phyloP scores from a whole-genome alignment of 2,113 vertebrate genomes.

The Brachirus orientalis region DNA sequence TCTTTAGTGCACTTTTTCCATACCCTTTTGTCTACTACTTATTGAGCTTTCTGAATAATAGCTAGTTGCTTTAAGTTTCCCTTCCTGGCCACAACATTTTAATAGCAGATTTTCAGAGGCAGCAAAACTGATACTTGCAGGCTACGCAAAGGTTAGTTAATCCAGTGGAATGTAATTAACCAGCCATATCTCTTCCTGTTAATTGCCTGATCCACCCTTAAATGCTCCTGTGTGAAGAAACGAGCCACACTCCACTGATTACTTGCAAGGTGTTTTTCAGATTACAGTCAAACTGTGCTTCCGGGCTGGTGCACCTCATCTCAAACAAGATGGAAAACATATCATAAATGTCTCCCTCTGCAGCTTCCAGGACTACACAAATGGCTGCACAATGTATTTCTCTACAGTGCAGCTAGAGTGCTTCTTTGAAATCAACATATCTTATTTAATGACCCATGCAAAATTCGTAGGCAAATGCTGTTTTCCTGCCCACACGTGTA shows the following conservation, averaged over 20 bases:
- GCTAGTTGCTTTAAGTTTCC: not conserved
- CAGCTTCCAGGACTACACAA: not conserved
- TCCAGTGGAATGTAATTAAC: slow-evolving; percentile 55
- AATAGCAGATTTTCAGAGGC: not conserved
- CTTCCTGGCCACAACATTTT: not conserved
- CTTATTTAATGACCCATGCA: not conserved
- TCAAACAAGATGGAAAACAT: slow-evolving; percentile 15
- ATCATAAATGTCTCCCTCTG: slow-evolving; percentile 2
- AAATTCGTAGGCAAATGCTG: not conserved
- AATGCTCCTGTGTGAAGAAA: slow-evolving; percentile 43
- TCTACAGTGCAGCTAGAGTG: not conserved
- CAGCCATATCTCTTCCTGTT: slow-evolving; percentile 42
- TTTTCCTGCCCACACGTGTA: not conserved
- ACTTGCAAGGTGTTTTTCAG: slow-evolving; percentile 45
- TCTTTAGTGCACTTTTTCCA: not conserved
- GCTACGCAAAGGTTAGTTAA: slow-evolving; percentile 49
- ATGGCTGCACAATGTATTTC: not conserved
- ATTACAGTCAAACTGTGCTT: slow-evolving; percentile 39
- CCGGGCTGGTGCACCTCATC: slow-evolving; percentile 22
- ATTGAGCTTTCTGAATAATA: slow-evolving; percentile 7
- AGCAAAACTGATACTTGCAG: slow-evolving; percentile 18
- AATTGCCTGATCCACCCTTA: slow-evolving; percentile 53
- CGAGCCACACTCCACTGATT: slow-evolving; percentile 34
- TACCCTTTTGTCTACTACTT: slow-evolving; percentile 12
- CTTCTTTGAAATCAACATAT: slow-evolving; percentile 5